phyloP scores from a whole-genome alignment of 2,113 vertebrate genomes.

The Nicator chloris region DNA sequence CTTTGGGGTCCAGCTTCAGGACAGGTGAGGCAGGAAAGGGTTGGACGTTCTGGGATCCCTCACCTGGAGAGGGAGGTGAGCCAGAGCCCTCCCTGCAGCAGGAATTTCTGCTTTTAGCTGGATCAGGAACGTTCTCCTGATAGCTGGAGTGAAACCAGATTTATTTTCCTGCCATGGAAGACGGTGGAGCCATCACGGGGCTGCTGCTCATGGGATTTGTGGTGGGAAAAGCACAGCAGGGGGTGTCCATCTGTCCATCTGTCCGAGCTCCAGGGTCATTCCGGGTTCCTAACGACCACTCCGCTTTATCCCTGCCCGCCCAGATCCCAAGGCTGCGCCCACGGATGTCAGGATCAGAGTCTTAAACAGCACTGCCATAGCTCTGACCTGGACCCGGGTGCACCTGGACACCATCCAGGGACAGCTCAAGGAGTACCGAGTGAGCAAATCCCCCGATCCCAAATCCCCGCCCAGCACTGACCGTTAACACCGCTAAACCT shows the following conservation, averaged over 20 bases:
- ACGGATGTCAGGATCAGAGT: slow-evolving; percentile 83
- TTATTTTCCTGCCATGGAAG: not conserved
- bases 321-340: slow-evolving; percentile 88
- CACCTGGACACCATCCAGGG: slow-evolving; percentile 85
- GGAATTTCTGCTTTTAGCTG: not conserved
- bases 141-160: accelerated
- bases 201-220: accelerated
- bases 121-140: not conserved
- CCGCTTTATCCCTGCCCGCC: slow-evolving; percentile 7
- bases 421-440: slow-evolving; percentile 93
- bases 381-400: slow-evolving; percentile 87
- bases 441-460: slow-evolving; percentile 62
- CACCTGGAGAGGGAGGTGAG: not conserved
- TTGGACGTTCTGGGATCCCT: not conserved
- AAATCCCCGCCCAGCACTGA: not conserved
- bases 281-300: not conserved
- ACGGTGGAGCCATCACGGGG: not conserved
- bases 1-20: too few relatives aligned
- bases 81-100: not conserved
- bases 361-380: slow-evolving; percentile 82
- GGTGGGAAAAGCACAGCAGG: accelerated
- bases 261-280: not conserved
- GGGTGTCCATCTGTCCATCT: not conserved
- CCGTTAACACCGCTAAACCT: slow-evolving; percentile 21
- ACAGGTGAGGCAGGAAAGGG: not conserved